Evolutionary conservation across 2,113 vertebrate genomes (phyloP), one percentile per base, ranked within the genome.

Genomic region (Melierax canorus): DNA sequence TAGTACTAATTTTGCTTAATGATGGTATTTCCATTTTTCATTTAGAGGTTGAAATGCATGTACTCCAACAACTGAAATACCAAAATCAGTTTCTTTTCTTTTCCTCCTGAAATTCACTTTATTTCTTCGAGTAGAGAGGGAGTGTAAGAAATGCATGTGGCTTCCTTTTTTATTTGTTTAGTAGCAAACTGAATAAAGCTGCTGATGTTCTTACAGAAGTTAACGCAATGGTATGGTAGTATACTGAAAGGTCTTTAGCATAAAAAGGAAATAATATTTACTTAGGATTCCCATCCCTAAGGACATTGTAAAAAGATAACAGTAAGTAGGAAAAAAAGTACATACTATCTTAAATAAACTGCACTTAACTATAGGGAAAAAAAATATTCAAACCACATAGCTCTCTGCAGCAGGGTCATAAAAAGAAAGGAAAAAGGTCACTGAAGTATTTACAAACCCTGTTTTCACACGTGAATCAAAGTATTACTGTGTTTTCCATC

Each of bases 341-440:
- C 22, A 43, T 32, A 68, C 21, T 92, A 26, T 76, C 73, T 92
- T 96, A 95, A 94, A 93, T 72, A 93, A 96, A 91, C 68, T 68
- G 39, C 41, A 90, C 43, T 46, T 90, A 94, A 85, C 17, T 66
- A 62, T 62, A 77, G 27, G 15, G 4, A 1, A 84, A 74, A n/a
- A 86, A 88, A 73, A 19, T 9, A 85, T 29, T 80, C 14, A 50
- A 81, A n/a, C 45, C 53, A 72, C 80, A 66, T 3, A 82, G 64
- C 7, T 60, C 53, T 88, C 75, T 84, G 16, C 72, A 89, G 56
- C 21, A 87, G 13, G 9, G 34, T 85, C 17, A 16, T 11, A 89
- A 41, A 94, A 81, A 94, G 43, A 84, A 94, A 86, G 60, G 34
- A 3, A 84, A 89, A 91, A 91, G 62, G 64, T 75, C 55, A 72